These are phyloP conservation scores for Cottoperca gobio DNA, from an alignment of 2,797 vertebrate species.

Conservation along the genomic window DNA sequence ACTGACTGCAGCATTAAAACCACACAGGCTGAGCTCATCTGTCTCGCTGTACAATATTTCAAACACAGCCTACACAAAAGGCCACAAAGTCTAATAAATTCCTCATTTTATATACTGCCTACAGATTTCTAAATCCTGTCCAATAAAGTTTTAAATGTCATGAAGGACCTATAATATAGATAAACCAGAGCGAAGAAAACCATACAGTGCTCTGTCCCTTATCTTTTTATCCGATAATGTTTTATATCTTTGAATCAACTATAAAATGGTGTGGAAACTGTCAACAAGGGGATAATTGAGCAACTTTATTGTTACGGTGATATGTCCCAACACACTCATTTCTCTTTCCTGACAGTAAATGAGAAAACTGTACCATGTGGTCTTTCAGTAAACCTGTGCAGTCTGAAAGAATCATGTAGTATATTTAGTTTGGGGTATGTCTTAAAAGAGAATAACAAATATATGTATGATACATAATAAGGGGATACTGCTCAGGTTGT, in stretches of 20 bases:
- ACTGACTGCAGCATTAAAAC: constrained; percentile 60
- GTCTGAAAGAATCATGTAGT: constrained; percentile 29
- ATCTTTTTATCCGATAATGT: constrained; percentile 98
- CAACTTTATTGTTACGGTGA: constrained; percentile 95
- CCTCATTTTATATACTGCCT: constrained; percentile 96
- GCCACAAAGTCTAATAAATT: constrained; percentile 94
- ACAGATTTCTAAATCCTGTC: constrained; percentile 97
- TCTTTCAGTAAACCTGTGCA: constrained; percentile 24
- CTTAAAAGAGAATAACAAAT: neutral
- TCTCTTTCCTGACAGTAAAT: constrained; percentile 92
- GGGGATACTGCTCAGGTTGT: neutral
- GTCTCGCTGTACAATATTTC: constrained; percentile 85
- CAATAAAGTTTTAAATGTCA: constrained; percentile 99
- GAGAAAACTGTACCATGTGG: constrained; percentile 77
- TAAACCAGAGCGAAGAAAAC: constrained; percentile 91
- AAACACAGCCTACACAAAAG: constrained; percentile 90
- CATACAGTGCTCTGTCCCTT: constrained; percentile 89
- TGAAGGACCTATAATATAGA: constrained; percentile 94
- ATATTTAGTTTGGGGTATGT: neutral
- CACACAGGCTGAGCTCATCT: constrained; percentile 73
- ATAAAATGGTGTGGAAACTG: constrained; percentile 96
- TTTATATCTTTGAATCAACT: constrained; percentile 98
- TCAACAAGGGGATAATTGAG: constrained; percentile 96
- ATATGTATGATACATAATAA: neutral
- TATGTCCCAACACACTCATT: constrained; percentile 92